Conservation (phyloP, 2,888 invertebrate species). For the Agriopis marginaria region DNA sequence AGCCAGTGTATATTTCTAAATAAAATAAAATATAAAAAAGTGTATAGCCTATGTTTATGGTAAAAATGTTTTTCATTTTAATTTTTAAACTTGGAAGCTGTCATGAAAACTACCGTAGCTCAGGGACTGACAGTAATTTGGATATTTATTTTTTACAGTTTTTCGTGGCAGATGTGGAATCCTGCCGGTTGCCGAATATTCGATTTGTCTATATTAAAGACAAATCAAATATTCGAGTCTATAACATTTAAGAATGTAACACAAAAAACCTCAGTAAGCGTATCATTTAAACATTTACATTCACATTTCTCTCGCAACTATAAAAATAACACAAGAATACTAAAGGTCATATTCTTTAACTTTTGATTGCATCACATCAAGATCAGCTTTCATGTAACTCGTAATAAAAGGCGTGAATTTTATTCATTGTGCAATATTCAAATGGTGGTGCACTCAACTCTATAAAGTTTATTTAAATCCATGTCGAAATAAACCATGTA, state of each 20-base stretch:
- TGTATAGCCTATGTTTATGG: no score
- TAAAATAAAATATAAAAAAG: no score
- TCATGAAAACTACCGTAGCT: no score
- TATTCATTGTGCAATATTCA: conserved; percentile 69
- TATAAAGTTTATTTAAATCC: conserved; percentile 27
- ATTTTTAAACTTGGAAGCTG: no score
- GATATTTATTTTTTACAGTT: no score
- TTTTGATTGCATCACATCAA: conserved; percentile 65
- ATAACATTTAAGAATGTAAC: neutral
- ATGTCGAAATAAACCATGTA: conserved; percentile 14
- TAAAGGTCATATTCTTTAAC: conserved; percentile 59
- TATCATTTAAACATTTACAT: conserved; percentile 33
- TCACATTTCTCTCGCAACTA: conserved; percentile 41
- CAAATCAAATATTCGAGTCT: no score
- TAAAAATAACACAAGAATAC: conserved; percentile 53
- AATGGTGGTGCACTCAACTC: conserved; percentile 42
- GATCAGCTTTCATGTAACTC: conserved; percentile 61
- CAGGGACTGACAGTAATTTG: no score
- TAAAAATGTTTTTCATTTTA: no score
- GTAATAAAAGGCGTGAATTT: conserved; percentile 64
- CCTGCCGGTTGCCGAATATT: no score
- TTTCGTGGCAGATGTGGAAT: no score
- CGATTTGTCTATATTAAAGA: no score
- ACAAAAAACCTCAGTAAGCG: conserved; percentile 20
- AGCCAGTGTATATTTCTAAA: no score